Base-by-base conservation (phyloP, 2,888 invertebrate genomes). In the Cactoblastis cactorum region DNA sequence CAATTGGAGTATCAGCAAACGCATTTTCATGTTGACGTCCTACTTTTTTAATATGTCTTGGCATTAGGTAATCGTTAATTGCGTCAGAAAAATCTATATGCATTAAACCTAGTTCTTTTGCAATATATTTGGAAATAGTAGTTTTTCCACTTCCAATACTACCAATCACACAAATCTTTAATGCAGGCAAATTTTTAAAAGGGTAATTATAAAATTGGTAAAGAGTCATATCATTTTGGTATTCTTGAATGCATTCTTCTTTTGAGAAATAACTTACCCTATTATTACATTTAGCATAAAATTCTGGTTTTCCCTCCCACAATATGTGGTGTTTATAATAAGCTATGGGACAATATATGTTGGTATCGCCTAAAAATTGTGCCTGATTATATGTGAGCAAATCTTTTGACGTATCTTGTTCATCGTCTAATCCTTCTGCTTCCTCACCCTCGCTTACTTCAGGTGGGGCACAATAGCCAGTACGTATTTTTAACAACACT, bases 321-420 rank as follows among this genome's bases (percentile, higher is more conserved):
- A 94, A 67, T 8, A 92, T 79, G 37, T 85, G 80, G 58, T 91
- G 67, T 35, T 91, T 79, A 50, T 77, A 74, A 63, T 88, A 91
- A n/a, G 91, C 80, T 28, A 93, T 86, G 0, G 94, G 94, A 64
- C 94, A 94, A 62, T 90, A 94, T 59, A 83, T 62, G 55, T 79
- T 80, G 1, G 91, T 92, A 67, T 92, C 91, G n/a, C 93, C 92
- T 50, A 91, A 83, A 52, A 77, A 77, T 47, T 83, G 69, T 35
- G 71, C 51, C 48, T 77, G 69, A 57, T 85, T 87, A 54, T 69
- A 70, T 1, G 58, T 71, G 15, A 78, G 53, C 19, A 67, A 53
- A 59, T 86, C 73, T 61, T 75, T 75, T 28, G 63, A 48, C 1
- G 34, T 50, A 34, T 71, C 67, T 28, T 72, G 61, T 54, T 76